Evolutionary conservation across 2,113 vertebrate genomes (phyloP).

Genomic region (Grammomys dolichurus): DNA sequence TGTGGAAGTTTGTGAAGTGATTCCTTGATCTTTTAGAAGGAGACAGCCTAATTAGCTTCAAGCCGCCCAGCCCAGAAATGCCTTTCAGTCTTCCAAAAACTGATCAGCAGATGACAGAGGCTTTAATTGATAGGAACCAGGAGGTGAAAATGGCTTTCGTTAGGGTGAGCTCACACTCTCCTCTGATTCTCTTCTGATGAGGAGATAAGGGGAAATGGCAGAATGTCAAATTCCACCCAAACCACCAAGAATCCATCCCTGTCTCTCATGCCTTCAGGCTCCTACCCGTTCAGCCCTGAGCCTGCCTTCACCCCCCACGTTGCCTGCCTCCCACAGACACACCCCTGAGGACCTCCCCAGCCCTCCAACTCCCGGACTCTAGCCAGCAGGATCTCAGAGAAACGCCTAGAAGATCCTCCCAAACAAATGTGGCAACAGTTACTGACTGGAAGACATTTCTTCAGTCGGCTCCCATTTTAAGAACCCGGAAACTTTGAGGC

Average conservation of each 20-base stretch:
- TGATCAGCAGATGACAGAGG: conserved; percentile 34
- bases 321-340: background rate
- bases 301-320: conserved; percentile 35
- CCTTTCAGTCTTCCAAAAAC: conserved; percentile 18
- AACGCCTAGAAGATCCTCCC: background rate
- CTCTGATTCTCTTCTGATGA: conserved; percentile 73
- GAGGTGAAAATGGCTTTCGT: conserved; percentile 14
- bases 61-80: background rate
- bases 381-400: background rate
- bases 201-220: conserved; percentile 74
- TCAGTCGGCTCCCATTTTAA: background rate
- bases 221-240: conserved; percentile 78
- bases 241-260: conserved; percentile 64
- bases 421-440: background rate
- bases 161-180: conserved; percentile 65
- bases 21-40: background rate
- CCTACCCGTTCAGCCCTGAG: background rate
- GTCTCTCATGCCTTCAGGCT: conserved; percentile 38
- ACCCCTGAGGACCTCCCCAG: background rate
- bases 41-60: background rate
- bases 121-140: conserved; percentile 68
- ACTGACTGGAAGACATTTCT: background rate
- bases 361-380: accelerated
- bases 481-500: background rate
- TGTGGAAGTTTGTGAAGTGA: too few species aligned